Conservation (phyloP, 2,888 invertebrate species). For the Dioctria rufipes region DNA sequence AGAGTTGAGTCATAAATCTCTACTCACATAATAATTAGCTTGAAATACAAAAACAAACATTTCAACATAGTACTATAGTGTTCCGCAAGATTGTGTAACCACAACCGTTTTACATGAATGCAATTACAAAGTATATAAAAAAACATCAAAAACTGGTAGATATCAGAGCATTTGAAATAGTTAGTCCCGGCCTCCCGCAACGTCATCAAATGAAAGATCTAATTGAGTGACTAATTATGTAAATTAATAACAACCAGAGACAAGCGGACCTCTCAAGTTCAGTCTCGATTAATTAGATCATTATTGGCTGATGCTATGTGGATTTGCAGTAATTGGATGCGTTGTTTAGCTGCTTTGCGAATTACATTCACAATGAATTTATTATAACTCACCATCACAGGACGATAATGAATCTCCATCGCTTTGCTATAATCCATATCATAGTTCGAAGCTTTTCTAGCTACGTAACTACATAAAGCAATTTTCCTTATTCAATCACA, state of each 20-base stretch:
- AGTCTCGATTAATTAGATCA: slow-evolving; percentile 18
- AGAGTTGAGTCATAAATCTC: slow-evolving; percentile 5
- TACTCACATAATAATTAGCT: slow-evolving; percentile 25
- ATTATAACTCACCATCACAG: slow-evolving; percentile 53
- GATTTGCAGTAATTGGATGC: not conserved
- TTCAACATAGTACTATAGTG: no score
- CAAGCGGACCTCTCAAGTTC: no score
- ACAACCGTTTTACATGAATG: not conserved
- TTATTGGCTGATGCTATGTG: not conserved
- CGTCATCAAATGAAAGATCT: slow-evolving; percentile 39
- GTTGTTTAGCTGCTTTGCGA: not conserved
- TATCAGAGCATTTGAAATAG: slow-evolving; percentile 6
- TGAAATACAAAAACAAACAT: no score
- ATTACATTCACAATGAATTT: not conserved
- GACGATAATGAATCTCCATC: slow-evolving; percentile 53
- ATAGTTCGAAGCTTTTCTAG: slow-evolving; percentile 44
- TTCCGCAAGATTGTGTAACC: slow-evolving; percentile 35
- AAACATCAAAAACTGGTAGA: slow-evolving; percentile 1
- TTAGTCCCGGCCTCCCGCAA: not conserved
- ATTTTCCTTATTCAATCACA: no score
- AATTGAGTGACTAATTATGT: slow-evolving; percentile 47
- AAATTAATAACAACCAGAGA: slow-evolving; percentile 16
- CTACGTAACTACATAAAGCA: not conserved
- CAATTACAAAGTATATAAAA: slow-evolving; percentile 7
- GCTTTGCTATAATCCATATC: slow-evolving; percentile 53